A percentile compares a stretch with the other conserved stretches of the same genome.
These are phyloP conservation scores for Chlorops oryzae DNA, from an alignment of 1,140 invertebrate species.

Conservation along the genomic window DNA sequence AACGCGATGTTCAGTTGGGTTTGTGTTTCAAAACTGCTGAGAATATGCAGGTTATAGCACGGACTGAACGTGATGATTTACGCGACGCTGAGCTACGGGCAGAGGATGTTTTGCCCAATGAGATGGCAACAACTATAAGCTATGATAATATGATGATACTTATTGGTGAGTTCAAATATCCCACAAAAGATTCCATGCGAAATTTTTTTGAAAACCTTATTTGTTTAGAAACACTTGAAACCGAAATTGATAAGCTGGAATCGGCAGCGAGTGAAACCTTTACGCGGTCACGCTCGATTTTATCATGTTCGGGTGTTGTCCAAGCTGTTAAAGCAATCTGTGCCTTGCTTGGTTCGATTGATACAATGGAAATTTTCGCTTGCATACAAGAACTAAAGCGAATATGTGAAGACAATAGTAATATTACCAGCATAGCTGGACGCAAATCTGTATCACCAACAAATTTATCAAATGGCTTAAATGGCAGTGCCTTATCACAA, in stretches of 20 bases:
- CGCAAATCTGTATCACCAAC: too few species aligned
- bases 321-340: slow-evolving; percentile 91
- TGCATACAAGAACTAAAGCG: slow-evolving; percentile 66
- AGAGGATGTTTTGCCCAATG: slow-evolving; percentile 70
- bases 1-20: slow-evolving; percentile 80
- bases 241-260: slow-evolving; percentile 71
- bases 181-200: slow-evolving; percentile 2
- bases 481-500: slow-evolving; percentile 11
- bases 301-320: slow-evolving; percentile 56
- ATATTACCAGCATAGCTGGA: slow-evolving; percentile 31
- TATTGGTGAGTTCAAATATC: slow-evolving; percentile 53
- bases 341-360: slow-evolving; percentile 76
- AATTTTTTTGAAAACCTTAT: slow-evolving; percentile 23
- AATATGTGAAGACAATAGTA: slow-evolving; percentile 51
- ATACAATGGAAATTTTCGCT: slow-evolving; percentile 76
- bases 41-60: slow-evolving; percentile 47
- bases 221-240: slow-evolving; percentile 78
- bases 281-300: slow-evolving; percentile 52
- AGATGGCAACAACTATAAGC: slow-evolving; percentile 64
- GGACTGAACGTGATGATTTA: slow-evolving; percentile 66
- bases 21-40: slow-evolving; percentile 62
- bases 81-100: slow-evolving; percentile 61
- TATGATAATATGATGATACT: slow-evolving; percentile 74
- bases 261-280: slow-evolving; percentile 55
- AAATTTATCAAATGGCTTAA: too few species aligned